Evolutionary conservation across 2,113 vertebrate genomes (phyloP).

Genomic region (Athene cunicularia): DNA sequence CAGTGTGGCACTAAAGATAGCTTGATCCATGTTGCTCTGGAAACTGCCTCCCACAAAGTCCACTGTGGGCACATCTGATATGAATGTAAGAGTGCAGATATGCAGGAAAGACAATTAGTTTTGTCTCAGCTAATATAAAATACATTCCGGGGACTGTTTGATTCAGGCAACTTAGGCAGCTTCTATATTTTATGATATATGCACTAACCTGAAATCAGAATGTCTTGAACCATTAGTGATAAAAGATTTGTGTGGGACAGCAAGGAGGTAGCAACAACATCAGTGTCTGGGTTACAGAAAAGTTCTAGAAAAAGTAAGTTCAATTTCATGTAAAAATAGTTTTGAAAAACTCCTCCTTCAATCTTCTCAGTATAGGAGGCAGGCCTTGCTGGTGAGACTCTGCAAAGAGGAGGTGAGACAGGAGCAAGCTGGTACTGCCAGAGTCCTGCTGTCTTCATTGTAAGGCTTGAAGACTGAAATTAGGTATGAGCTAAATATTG

Average conservation of each 20-base stretch:
- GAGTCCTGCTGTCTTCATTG: not conserved
- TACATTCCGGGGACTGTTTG: not conserved
- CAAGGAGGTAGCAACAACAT: not conserved
- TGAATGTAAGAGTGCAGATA: not conserved
- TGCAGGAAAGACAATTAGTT: not conserved
- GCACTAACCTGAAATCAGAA: not conserved
- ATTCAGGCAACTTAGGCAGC: not conserved
- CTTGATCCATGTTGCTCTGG: not conserved
- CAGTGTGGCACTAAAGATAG: not conserved
- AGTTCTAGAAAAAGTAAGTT: not conserved
- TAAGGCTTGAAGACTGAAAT: not conserved
- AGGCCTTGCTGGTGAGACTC: not conserved
- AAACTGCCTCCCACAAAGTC: not conserved
- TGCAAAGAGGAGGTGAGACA: not conserved
- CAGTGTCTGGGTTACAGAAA: not conserved
- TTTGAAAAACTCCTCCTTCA: not conserved
- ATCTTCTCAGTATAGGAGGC: not conserved
- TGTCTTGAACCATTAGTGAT: not conserved
- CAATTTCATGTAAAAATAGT: not conserved
- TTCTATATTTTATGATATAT: not conserved
- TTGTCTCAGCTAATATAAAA: slow-evolving; percentile 39
- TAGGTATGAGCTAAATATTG: not conserved
- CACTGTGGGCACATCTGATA: not conserved
- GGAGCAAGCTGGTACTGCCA: not conserved
- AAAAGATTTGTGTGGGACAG: not conserved